Evolutionary conservation across 2,797 vertebrate species (phyloP), one percentile per base, ranked within the genome.

Genomic region (Nothura maculosa): DNA sequence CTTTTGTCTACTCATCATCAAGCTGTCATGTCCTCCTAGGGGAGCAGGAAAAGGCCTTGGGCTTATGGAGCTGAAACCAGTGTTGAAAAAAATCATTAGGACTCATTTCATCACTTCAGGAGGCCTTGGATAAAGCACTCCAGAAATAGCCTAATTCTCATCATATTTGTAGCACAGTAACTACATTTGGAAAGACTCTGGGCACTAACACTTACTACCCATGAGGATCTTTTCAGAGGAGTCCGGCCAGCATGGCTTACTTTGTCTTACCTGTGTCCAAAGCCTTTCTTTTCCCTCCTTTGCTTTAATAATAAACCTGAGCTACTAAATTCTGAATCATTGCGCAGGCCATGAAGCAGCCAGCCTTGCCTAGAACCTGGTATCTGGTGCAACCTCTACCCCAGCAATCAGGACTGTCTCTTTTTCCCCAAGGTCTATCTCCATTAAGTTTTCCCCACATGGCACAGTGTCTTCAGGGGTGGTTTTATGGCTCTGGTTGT

Each of bases 11-110:
- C 10, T 48, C 61, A 52, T 19, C 27, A 48, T n/a, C 50, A 54
- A 89, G 17, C n/a, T 1, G 1, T 48, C 0, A 0, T 13, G 25
- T 9, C 17, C 20, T 70, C 13, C 6, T 4, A 62, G 8, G 34
- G 34, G 8, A 90, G 34, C 5, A 0, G 10, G 18, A 63, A 43
- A 81, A 73, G 7, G 72, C 43, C 87, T 54, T 1, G 2, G 50
- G 42, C 18, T 81, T 52, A 69, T 1, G 5, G 47, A 77, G 52
- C 40, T 79, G 45, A 67, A 61, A 17, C 19, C 0, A 0, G 8
- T 1, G 6, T 62, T 66, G 55, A 63, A 16, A 57, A 60, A 81
- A n/a, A 52, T 20, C 4, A 4, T 66, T 32, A 86, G 21, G 63
- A 48, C 36, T 57, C 1, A 67, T 54, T 89, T 89, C 3, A 58